Evolutionary conservation across 2,888 invertebrate genomes (phyloP).

Genomic region (Acleris cristana): DNA sequence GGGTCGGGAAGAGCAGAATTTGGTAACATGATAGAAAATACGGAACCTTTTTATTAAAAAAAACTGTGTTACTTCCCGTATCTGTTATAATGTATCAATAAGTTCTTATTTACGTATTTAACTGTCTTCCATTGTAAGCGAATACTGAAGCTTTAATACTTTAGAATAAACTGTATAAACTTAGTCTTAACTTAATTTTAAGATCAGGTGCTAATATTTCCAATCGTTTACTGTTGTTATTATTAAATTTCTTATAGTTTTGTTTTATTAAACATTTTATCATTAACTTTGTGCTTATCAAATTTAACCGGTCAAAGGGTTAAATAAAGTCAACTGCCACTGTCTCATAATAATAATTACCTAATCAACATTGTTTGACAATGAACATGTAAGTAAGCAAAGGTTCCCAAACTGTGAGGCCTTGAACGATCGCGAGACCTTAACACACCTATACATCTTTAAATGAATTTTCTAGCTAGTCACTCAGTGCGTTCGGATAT

Average conservation of each 20-base stretch:
- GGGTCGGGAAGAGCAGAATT: no score
- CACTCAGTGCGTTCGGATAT: no score
- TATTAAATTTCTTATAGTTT: background rate
- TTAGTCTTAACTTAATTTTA: slow-evolving; percentile 35
- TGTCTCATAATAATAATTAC: no score
- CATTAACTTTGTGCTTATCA: background rate
- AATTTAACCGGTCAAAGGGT: no score
- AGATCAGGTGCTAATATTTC: slow-evolving; percentile 54
- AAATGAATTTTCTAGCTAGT: no score
- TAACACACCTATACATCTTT: background rate
- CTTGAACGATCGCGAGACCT: no score
- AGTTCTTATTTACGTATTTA: background rate
- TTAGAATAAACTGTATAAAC: slow-evolving; percentile 61
- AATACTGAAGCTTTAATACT: slow-evolving; percentile 70
- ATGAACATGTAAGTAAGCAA: no score
- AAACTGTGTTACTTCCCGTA: background rate
- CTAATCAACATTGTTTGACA: background rate
- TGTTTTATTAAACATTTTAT: background rate
- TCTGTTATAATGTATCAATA: background rate
- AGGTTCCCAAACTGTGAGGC: no score
- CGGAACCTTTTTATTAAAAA: no score
- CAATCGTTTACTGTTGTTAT: slow-evolving; percentile 9
- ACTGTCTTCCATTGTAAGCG: slow-evolving; percentile 69
- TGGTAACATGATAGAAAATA: no score
- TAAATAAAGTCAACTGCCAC: no score